A percentile compares a stretch with the other conserved stretches of the same genome.
Evolutionary conservation across 2,797 vertebrate species (phyloP).

Genomic region (Lophotriccus pileatus): DNA sequence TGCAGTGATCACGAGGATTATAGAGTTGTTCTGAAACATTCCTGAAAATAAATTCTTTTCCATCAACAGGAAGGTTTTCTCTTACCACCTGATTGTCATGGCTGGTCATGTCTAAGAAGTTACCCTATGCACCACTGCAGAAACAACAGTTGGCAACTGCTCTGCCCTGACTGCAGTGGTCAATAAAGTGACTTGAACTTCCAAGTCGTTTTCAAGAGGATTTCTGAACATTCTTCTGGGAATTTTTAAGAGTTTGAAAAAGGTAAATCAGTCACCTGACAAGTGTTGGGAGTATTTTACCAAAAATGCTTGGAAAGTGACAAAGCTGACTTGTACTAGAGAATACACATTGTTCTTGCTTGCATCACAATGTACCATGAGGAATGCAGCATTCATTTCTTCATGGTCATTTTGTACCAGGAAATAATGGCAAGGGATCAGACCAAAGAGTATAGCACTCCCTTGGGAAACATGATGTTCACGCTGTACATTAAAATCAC

Average conservation of each 20-base stretch:
- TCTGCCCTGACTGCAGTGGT: not conserved
- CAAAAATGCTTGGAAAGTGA: not conserved
- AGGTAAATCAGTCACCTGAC: not conserved
- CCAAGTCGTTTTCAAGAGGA: not conserved
- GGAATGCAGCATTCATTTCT: not conserved
- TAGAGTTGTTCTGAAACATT: not conserved
- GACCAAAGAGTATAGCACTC: not conserved
- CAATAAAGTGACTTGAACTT: not conserved
- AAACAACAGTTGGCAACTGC: not conserved
- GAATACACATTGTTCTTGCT: not conserved
- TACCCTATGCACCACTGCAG: not conserved
- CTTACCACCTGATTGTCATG: not conserved
- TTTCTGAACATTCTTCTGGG: not conserved
- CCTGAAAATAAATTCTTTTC: not conserved
- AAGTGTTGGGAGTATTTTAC: not conserved
- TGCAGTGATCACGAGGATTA: not conserved
- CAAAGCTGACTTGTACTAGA: not conserved
- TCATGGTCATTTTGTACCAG: not conserved
- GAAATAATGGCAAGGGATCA: slow-evolving; percentile 4
- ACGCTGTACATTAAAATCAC: not conserved
- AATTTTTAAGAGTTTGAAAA: not conserved
- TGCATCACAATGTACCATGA: not conserved
- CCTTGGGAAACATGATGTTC: not conserved
- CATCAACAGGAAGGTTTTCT: not conserved
- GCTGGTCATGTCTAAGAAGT: not conserved